Conservation (phyloP, 2,797 vertebrate genomes). For the Ctenochaetus hawaiiensis region DNA sequence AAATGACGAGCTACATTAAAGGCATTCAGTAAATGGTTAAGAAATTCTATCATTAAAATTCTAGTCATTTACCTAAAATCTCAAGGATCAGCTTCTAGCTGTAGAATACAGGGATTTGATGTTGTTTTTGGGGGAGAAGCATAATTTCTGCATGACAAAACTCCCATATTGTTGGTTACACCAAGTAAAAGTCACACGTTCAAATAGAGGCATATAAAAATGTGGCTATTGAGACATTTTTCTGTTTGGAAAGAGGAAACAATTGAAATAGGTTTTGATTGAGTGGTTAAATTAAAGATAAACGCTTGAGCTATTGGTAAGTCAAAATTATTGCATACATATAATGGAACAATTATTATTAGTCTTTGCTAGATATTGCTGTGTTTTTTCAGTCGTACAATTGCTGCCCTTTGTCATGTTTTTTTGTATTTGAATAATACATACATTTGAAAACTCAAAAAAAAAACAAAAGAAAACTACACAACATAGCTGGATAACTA, state of each 20-base stretch:
- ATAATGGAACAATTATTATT: too few relatives aligned
- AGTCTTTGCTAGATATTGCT: too few relatives aligned
- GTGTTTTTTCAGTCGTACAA: too few relatives aligned
- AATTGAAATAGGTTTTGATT: neutral
- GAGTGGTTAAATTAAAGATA: neutral
- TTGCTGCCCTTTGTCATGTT: neutral
- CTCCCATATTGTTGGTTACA: neutral
- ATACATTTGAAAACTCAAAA: neutral
- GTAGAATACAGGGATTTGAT: constrained; percentile 17
- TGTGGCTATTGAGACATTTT: neutral
- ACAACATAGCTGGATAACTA: neutral
- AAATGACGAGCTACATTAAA: constrained; percentile 26
- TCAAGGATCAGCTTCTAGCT: constrained; percentile 16
- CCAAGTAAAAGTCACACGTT: neutral
- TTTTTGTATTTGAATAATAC: neutral
- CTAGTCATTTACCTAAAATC: constrained; percentile 19
- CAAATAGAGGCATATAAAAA: neutral
- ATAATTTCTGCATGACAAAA: neutral
- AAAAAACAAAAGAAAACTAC: too few relatives aligned
- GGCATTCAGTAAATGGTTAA: constrained; percentile 4
- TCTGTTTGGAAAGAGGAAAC: neutral
- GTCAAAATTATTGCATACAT: neutral
- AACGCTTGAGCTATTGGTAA: neutral
- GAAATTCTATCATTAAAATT: constrained; percentile 40
- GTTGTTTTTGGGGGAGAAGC: constrained; percentile 2